Evolutionary conservation across 92 coral and sea anemone genomes (phyloP).

Genomic region (Porites evermanni): DNA sequence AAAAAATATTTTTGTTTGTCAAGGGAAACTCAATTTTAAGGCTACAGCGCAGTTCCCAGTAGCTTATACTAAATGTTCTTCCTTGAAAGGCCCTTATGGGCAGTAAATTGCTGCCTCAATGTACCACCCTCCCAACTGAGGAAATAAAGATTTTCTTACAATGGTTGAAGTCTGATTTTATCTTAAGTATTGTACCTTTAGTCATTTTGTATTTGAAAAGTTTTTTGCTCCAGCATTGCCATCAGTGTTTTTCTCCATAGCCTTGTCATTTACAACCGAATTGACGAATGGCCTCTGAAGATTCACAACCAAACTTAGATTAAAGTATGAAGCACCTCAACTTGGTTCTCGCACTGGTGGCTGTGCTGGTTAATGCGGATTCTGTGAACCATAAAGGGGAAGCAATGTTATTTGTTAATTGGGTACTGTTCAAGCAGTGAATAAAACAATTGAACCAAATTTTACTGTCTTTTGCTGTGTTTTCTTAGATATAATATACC

Average conservation of each 20-base stretch:
- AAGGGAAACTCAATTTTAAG: not conserved
- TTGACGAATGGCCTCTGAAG: too few species aligned
- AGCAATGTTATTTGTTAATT: not conserved
- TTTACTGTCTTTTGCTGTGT: not conserved
- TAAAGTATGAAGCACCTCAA: not conserved
- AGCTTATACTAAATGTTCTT: not conserved
- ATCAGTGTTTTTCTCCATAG: not conserved
- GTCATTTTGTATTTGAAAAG: not conserved
- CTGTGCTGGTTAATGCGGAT: not conserved
- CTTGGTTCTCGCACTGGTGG: not conserved
- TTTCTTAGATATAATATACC: not conserved
- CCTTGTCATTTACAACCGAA: too few species aligned
- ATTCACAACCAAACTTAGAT: too few species aligned
- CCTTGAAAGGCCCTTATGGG: not conserved
- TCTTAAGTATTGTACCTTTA: not conserved
- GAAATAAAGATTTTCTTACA: slow-evolving; percentile 38
- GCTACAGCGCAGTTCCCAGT: not conserved
- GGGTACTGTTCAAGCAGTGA: not conserved
- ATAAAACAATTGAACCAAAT: slow-evolving; percentile 9
- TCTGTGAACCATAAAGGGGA: not conserved
- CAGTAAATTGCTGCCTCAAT: slow-evolving; percentile 18
- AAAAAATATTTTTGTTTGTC: not conserved
- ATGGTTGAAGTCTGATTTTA: slow-evolving; percentile 35
- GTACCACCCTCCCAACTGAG: slow-evolving; percentile 36
- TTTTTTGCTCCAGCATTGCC: not conserved